Conservation (phyloP, 2,888 invertebrate species). For the Thymelicus sylvestris region DNA sequence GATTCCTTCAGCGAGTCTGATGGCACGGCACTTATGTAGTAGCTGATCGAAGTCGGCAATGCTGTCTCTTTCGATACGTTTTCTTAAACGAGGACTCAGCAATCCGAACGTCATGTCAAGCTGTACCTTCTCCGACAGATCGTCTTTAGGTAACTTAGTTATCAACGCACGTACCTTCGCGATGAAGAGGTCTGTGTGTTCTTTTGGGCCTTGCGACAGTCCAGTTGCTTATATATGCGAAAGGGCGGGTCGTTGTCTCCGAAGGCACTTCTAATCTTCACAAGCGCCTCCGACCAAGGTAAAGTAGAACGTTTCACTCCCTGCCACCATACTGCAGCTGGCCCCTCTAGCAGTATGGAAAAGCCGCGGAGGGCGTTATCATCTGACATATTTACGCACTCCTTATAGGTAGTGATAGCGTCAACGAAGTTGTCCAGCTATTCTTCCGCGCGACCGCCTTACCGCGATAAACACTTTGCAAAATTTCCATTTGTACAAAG, state of each 20-base stretch:
- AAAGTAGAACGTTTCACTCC: not conserved
- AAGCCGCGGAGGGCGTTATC: not conserved
- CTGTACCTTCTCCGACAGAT: too few relatives aligned
- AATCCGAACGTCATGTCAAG: too few relatives aligned
- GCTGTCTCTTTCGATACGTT: too few relatives aligned
- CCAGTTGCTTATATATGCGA: not conserved
- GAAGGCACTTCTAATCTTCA: not conserved
- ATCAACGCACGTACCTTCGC: too few relatives aligned
- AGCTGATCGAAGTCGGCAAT: too few relatives aligned
- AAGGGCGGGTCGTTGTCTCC: not conserved
- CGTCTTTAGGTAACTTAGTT: too few relatives aligned
- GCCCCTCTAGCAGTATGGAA: not conserved
- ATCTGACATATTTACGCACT: not conserved
- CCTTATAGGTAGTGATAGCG: not conserved
- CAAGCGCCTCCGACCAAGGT: not conserved
- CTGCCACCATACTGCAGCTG: slow-evolving; percentile 9
- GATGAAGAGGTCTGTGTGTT: not conserved
- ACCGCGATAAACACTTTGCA: slow-evolving; percentile 12
- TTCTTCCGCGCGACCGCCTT: slow-evolving; percentile 5
- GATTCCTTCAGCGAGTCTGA: too few relatives aligned
- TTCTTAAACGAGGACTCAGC: too few relatives aligned
- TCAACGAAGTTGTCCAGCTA: not conserved
- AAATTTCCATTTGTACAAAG: not conserved
- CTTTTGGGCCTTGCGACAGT: not conserved
- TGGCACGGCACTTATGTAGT: too few relatives aligned